A percentile compares a stretch with the other conserved stretches of the same genome.
Conservation (phyloP, 2,113 vertebrate genomes). For the Oryctolagus cuniculus region DNA sequence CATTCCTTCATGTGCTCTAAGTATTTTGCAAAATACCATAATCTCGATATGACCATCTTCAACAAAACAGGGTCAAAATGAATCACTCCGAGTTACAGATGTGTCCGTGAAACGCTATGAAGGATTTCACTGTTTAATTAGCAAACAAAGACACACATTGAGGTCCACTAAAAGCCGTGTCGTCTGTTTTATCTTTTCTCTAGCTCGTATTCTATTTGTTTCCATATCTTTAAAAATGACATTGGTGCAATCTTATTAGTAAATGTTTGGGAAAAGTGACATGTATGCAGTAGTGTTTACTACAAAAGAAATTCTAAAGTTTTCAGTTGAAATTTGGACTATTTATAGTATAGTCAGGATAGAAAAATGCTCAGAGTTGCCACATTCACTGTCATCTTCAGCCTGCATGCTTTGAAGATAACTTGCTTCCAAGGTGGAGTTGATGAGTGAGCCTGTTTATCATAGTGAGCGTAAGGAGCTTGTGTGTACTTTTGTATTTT, state of each 20-base stretch:
- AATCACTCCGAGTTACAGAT: slow-evolving; percentile 86
- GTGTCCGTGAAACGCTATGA: slow-evolving; percentile 87
- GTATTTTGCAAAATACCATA: slow-evolving; percentile 79
- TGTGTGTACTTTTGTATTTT: not conserved
- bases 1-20: slow-evolving; percentile 78
- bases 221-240: slow-evolving; percentile 44
- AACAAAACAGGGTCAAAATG: slow-evolving; percentile 85
- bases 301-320: not conserved
- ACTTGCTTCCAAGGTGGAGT: not conserved
- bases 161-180: slow-evolving; percentile 82
- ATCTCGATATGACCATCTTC: slow-evolving; percentile 84
- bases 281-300: not conserved
- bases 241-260: not conserved
- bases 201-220: slow-evolving; percentile 6
- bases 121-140: slow-evolving; percentile 87
- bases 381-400: not conserved
- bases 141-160: slow-evolving; percentile 83
- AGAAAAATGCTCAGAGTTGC: not conserved
- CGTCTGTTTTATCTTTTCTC: slow-evolving; percentile 82
- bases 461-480: not conserved
- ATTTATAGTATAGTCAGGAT: slow-evolving; percentile 18
- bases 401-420: not conserved
- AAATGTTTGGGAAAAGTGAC: not conserved
- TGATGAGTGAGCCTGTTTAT: not conserved
- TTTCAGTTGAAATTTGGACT: not conserved